Evolutionary conservation across 2,888 invertebrate genomes (phyloP).

Genomic region (Drosophila eohydei): DNA sequence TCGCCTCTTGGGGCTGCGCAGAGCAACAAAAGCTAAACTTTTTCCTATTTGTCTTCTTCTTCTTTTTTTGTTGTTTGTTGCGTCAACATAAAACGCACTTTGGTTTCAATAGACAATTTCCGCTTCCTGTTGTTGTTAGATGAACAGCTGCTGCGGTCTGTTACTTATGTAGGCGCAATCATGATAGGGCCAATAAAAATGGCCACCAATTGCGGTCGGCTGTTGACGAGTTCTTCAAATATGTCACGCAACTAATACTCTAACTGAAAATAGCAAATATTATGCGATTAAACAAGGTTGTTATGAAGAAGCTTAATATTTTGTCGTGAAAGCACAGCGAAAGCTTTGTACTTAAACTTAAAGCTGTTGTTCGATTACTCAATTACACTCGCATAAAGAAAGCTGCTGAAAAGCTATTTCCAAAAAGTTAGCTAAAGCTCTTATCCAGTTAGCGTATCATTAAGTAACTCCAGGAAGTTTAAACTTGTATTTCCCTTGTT

Average conservation of each 20-base stretch:
- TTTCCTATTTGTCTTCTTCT: slow-evolving; percentile 1
- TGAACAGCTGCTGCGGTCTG: slow-evolving; percentile 60
- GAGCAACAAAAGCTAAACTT: slow-evolving; percentile 44
- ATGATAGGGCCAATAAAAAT: slow-evolving; percentile 69
- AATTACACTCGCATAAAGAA: neutral
- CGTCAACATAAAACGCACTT: slow-evolving; percentile 62
- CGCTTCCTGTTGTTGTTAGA: slow-evolving; percentile 72
- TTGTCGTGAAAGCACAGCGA: neutral
- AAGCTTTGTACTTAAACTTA: neutral
- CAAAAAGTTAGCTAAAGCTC: no score
- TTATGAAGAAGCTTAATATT: neutral
- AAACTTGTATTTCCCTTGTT: neutral
- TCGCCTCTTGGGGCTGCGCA: slow-evolving; percentile 35
- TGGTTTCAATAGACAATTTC: slow-evolving; percentile 68
- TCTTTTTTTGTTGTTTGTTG: slow-evolving; percentile 7
- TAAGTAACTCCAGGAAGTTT: neutral
- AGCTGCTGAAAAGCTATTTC: neutral
- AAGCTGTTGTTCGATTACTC: neutral
- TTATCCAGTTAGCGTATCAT: neutral
- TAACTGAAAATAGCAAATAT: neutral
- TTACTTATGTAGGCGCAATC: slow-evolving; percentile 45
- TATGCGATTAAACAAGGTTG: neutral
- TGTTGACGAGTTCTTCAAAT: neutral
- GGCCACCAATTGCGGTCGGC: slow-evolving; percentile 51
- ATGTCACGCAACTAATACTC: neutral